Evolutionary conservation across 2,113 vertebrate species (phyloP).

Genomic region (Narcine bancroftii): DNA sequence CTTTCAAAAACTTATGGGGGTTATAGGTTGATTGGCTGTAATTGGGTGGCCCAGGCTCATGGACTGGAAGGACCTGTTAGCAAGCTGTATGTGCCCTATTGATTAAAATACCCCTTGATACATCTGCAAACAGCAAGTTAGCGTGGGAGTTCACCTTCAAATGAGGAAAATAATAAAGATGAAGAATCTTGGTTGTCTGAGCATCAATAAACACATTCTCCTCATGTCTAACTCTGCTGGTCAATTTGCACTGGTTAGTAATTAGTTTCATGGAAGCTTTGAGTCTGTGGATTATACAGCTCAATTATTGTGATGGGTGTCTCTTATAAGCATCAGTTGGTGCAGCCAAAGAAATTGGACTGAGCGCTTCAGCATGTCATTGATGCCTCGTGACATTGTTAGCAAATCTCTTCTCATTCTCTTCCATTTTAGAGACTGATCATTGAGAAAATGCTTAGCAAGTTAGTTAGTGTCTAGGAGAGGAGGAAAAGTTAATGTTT

Average conservation of each 20-base stretch:
- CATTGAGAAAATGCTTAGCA: background rate
- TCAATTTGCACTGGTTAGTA: background rate
- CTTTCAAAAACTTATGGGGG: too few relatives aligned
- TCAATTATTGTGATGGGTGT: background rate
- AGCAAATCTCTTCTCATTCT: background rate
- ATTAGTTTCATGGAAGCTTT: background rate
- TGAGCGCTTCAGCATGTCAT: background rate
- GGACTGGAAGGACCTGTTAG: too few relatives aligned
- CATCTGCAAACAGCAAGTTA: background rate
- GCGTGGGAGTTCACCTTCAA: background rate
- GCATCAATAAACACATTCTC: background rate
- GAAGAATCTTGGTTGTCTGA: background rate
- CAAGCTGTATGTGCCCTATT: background rate
- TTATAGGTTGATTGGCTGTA: too few relatives aligned
- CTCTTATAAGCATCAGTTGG: background rate
- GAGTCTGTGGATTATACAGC: background rate
- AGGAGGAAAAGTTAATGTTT: too few relatives aligned
- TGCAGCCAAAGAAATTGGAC: background rate
- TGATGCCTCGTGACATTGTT: background rate
- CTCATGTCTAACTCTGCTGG: background rate
- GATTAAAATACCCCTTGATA: background rate
- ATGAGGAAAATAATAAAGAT: background rate
- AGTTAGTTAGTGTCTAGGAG: too few relatives aligned
- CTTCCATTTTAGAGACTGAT: background rate
- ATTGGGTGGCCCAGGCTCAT: too few relatives aligned